Percentiles rank a stretch among this genome's conserved stretches.
phyloP scores from a whole-genome alignment of 2,888 invertebrate species.

The Acronicta aceris region DNA sequence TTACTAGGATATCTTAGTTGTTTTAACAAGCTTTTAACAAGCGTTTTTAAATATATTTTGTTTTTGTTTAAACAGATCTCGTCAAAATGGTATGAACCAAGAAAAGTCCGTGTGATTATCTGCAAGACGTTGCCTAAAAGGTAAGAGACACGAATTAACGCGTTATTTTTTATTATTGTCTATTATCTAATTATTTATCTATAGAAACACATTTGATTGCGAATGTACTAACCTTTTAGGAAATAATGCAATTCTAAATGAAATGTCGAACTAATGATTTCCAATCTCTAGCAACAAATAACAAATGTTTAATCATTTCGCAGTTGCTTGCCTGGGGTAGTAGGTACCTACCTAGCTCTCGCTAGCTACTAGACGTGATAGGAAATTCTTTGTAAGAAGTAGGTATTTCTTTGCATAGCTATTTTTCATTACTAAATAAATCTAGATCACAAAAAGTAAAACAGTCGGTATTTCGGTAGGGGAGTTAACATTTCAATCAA shows the following conservation, averaged over 20 bases:
- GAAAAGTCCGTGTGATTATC: constrained; percentile 53
- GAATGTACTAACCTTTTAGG: background rate
- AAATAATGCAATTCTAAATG: too few species aligned
- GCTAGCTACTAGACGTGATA: too few species aligned
- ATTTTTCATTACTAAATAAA: too few species aligned
- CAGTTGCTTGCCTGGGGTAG: too few species aligned
- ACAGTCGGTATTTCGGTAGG: too few species aligned
- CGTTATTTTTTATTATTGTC: background rate
- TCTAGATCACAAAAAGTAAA: background rate
- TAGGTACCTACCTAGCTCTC: too few species aligned
- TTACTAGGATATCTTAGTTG: too few species aligned
- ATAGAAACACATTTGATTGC: constrained; percentile 12
- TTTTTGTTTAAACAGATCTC: constrained; percentile 74
- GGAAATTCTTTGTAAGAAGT: background rate
- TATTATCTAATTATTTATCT: too few species aligned
- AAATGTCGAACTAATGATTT: too few species aligned
- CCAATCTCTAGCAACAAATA: too few species aligned
- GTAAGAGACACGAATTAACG: constrained; percentile 61
- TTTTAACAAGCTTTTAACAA: too few species aligned
- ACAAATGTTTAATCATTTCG: background rate
- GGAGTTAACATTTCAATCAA: constrained; percentile 12
- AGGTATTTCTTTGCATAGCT: background rate
- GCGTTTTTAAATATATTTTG: background rate
- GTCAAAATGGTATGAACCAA: constrained; percentile 81
- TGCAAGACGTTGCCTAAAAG: constrained; percentile 77